Base-by-base conservation (phyloP, 92 coral and sea anemone genomes). In the Metridium senile region DNA sequence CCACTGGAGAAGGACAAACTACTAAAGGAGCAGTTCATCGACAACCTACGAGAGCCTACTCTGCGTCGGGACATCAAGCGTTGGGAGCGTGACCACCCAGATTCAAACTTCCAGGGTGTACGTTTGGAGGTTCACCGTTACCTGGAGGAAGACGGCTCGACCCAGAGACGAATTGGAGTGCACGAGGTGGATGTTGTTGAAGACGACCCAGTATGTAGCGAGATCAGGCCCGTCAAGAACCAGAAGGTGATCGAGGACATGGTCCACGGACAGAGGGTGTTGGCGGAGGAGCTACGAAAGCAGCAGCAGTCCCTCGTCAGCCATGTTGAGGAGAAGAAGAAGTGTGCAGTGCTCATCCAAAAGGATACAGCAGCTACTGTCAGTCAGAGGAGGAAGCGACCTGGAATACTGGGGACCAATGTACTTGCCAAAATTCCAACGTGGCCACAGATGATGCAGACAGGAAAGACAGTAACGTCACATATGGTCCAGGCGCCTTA, bases 321-420 rank as follows among this genome's bases (percentile, higher is more conserved):
- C 59, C 59, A 54, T 54, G 59, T 21, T 21, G 59, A 54, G 59
- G 9, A 54, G 23, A 6, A 54, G 23, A 10, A n/a, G n/a, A 58
- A 61, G 13, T 69, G 93, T 19, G 81, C 89, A 34, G 81, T 88
- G 26, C 62, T 88, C 54, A 70, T 85, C 72, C 53, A 72, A 43
- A 75, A 85, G 39, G 82, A 81, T 63, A 72, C 85, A 1, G 58
- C 73, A 30, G 87, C 81, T 66, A 75, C 72, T 51, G 77, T 58
- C 13, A 19, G 53, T 1, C 43, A 20, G 31, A 19, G 79, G 39
- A 62, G 75, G 28, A 47, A 62, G 4, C 33, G 26, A 26, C 89
- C 93, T 0, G 82, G 89, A 30, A 13, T 88, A 65, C 56, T 88
- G 30, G 89, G 93, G 33, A 84, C 79, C 0, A 88, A 88, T 29